Evolutionary conservation across 2,888 invertebrate genomes (phyloP).

Genomic region (Eurytoma adleriae): DNA sequence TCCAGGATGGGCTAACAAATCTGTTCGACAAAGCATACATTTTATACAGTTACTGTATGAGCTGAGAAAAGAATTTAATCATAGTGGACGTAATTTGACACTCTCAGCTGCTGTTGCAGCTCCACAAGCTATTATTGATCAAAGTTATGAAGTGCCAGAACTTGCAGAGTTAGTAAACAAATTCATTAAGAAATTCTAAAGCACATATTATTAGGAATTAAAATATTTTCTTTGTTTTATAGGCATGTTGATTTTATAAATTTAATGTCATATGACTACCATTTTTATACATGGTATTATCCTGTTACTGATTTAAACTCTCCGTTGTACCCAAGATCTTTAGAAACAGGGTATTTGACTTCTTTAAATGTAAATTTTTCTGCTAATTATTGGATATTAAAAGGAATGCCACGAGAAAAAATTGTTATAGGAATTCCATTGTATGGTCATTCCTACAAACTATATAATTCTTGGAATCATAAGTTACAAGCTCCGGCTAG

Average conservation of each 20-base stretch:
- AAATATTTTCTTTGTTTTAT: constrained; percentile 42
- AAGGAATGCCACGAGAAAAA: constrained; percentile 87
- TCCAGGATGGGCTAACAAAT: constrained; percentile 79
- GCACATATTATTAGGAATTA: background rate
- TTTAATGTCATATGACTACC: constrained; percentile 95
- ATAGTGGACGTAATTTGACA: constrained; percentile 78
- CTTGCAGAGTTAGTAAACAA: constrained; percentile 81
- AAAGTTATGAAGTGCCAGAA: constrained; percentile 87
- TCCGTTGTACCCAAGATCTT: constrained; percentile 82
- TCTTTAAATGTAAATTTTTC: constrained; percentile 90
- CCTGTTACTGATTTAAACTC: constrained; percentile 92
- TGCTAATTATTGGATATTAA: constrained; percentile 84
- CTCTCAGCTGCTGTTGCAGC: constrained; percentile 89
- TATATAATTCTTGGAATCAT: constrained; percentile 83
- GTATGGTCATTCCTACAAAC: constrained; percentile 84
- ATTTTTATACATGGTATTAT: constrained; percentile 85
- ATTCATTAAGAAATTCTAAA: constrained; percentile 1
- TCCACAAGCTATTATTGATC: constrained; percentile 84
- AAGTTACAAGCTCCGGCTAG: constrained; percentile 84
- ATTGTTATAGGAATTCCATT: constrained; percentile 92
- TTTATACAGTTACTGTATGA: constrained; percentile 86
- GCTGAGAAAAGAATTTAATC: constrained; percentile 82
- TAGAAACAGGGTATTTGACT: constrained; percentile 81
- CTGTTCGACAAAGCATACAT: constrained; percentile 81
- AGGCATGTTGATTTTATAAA: constrained; percentile 89